These are phyloP conservation scores for Drosophila parabipectinata DNA, from an alignment of 1,140 invertebrate species.

Conservation along the genomic window DNA sequence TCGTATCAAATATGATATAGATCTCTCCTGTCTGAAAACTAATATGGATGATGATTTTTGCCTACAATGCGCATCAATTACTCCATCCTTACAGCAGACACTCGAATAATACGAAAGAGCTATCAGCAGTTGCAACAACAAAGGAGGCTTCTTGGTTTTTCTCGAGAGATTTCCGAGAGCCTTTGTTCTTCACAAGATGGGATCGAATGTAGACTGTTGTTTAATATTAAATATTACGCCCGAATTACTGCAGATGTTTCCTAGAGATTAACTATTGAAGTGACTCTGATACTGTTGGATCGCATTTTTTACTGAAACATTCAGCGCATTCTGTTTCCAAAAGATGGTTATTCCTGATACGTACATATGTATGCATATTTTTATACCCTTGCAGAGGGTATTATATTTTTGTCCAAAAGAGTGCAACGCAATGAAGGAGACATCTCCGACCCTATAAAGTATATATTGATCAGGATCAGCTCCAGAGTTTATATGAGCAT, in stretches of 20 bases:
- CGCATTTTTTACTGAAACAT: background rate
- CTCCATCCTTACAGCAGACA: conserved; percentile 41
- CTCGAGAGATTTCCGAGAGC: background rate
- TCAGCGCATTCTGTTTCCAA: too few species aligned
- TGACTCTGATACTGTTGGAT: conserved; percentile 19
- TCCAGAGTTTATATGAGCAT: too few species aligned
- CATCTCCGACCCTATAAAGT: too few species aligned
- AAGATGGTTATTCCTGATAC: too few species aligned
- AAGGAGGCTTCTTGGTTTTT: conserved; percentile 20
- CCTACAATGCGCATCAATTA: conserved; percentile 51
- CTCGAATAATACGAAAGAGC: background rate
- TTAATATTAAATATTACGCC: conserved; percentile 37
- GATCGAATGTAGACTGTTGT: conserved; percentile 33
- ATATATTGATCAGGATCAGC: too few species aligned
- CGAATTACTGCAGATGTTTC: conserved; percentile 50
- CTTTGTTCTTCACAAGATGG: conserved; percentile 19
- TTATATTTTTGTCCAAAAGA: too few species aligned
- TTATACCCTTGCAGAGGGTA: too few species aligned
- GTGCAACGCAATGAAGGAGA: too few species aligned
- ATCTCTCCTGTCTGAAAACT: background rate
- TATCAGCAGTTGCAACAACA: conserved; percentile 14
- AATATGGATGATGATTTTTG: conserved; percentile 12
- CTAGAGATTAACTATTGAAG: conserved; percentile 39
- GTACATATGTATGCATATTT: too few species aligned
- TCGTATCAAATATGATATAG: background rate